These are phyloP conservation scores for Papilio xuthus DNA, from an alignment of 1,140 invertebrate genomes.

Conservation along the genomic window DNA sequence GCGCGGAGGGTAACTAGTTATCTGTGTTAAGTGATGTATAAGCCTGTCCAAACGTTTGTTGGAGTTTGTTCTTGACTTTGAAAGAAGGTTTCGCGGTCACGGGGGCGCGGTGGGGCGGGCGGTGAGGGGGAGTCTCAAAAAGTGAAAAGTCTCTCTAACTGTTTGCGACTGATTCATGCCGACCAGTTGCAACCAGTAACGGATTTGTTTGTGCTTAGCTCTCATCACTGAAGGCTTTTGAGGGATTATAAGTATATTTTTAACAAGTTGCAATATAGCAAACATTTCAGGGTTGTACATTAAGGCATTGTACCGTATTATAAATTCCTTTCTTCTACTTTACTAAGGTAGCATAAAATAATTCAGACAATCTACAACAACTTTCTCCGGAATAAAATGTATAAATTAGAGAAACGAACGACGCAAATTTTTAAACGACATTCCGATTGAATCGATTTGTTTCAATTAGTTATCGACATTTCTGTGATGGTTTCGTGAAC, in stretches of 20 bases:
- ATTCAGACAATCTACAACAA: background rate
- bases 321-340: background rate
- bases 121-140: constrained; percentile 45
- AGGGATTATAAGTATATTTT: too few relatives aligned
- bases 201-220: constrained; percentile 24
- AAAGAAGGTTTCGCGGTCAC: constrained; percentile 71
- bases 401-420: background rate
- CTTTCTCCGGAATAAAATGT: constrained; percentile 25
- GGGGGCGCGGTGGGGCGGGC: constrained; percentile 19
- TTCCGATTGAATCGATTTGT: background rate
- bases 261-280: too few relatives aligned
- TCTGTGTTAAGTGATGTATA: constrained; percentile 36
- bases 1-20: constrained; percentile 23
- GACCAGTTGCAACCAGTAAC: background rate
- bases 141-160: constrained; percentile 51
- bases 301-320: background rate
- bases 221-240: background rate
- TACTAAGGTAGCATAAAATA: background rate
- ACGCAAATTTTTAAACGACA: background rate
- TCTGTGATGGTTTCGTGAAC: background rate
- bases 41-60: constrained; percentile 17
- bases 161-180: constrained; percentile 32
- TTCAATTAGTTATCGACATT: background rate
- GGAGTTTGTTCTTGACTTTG: constrained; percentile 65
- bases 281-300: too few relatives aligned